These are phyloP conservation scores for Poecilia picta DNA, from an alignment of 2,797 vertebrate genomes.

Conservation along the genomic window DNA sequence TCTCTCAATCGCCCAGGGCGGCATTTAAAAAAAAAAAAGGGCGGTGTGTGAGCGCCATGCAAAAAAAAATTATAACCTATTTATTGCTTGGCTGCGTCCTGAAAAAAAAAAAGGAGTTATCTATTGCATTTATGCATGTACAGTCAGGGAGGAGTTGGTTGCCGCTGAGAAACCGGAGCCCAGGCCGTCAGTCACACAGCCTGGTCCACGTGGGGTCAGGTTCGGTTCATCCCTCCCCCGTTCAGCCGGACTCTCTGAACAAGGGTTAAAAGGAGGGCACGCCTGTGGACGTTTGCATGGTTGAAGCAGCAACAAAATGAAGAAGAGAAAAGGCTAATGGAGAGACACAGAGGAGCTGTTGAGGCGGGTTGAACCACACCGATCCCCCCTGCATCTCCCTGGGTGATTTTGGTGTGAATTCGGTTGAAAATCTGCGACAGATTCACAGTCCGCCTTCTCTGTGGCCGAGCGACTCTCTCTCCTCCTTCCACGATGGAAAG, in stretches of 20 bases:
- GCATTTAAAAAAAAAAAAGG: neutral
- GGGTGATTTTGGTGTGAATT: constrained; percentile 64
- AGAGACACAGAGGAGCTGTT: neutral
- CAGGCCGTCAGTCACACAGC: neutral
- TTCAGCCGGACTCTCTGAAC: neutral
- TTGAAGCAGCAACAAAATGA: neutral
- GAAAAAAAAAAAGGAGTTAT: neutral
- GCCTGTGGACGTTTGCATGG: neutral
- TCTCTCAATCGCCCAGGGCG: neutral
- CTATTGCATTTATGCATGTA: neutral
- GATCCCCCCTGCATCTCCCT: constrained; percentile 40
- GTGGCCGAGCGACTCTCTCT: constrained; percentile 63
- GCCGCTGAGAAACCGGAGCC: neutral
- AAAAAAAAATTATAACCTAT: neutral
- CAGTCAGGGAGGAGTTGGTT: neutral
- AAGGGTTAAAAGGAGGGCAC: neutral
- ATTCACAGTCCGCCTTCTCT: constrained; percentile 62
- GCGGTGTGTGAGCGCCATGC: neutral
- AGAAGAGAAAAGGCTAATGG: neutral
- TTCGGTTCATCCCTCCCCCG: neutral
- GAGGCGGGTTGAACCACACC: neutral
- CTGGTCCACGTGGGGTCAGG: neutral
- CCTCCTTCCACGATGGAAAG: constrained; percentile 66
- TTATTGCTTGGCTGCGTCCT: neutral
- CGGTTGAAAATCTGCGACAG: constrained; percentile 66